Conservation (phyloP, 2,797 vertebrate genomes). For the Propithecus deckenii region DNA sequence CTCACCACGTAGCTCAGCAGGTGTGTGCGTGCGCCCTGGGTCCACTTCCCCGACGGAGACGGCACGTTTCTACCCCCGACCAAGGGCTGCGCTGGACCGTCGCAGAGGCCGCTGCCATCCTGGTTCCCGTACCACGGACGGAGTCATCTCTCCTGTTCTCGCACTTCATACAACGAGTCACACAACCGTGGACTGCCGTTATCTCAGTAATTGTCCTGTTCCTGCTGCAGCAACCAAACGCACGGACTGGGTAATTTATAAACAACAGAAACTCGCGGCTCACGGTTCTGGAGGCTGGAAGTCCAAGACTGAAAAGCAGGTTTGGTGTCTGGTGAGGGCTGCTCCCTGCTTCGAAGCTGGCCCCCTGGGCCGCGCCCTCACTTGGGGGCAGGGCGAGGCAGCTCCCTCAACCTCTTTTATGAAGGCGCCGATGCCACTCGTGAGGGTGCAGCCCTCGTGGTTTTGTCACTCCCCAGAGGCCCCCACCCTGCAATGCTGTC, state of each 20-base stretch:
- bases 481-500: background rate
- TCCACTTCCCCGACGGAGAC: background rate
- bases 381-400: background rate
- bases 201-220: background rate
- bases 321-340: background rate
- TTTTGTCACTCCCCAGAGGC: background rate
- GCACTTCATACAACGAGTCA: accelerated
- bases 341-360: background rate
- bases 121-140: accelerated
- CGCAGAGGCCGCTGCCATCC: too few species aligned
- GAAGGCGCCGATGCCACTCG: too few species aligned
- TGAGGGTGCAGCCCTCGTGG: background rate
- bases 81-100: too few species aligned
- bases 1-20: too few species aligned
- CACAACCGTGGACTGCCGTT: background rate
- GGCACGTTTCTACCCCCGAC: background rate
- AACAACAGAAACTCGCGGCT: background rate
- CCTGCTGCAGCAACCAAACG: too few species aligned
- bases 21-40: background rate
- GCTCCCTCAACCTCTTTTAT: background rate
- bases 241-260: background rate
- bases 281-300: background rate
- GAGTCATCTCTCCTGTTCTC: background rate
- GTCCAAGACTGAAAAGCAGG: background rate
- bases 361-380: accelerated